Percentiles rank a stretch among this genome's conserved stretches.
Conservation (phyloP, 2,113 vertebrate species). For the Salvelinus sp. region DNA sequence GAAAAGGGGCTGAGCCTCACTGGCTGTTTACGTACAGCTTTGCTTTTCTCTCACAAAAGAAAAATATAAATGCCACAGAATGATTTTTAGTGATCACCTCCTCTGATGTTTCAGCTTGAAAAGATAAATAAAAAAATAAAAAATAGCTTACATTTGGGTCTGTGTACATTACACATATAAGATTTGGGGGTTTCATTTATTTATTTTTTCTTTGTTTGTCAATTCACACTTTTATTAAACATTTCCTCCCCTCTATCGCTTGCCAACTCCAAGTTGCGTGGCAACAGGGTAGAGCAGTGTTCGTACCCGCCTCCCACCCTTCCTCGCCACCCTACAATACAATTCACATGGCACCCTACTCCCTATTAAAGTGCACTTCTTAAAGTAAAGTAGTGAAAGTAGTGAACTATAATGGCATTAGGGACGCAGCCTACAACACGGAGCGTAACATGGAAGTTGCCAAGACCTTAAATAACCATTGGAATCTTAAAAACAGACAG, state of each 20-base stretch:
- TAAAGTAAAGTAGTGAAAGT: no score
- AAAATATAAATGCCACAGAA: slow-evolving; percentile 24
- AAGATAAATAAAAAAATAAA: slow-evolving; percentile 31
- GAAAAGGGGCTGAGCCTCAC: slow-evolving; percentile 2
- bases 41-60: slow-evolving; percentile 15
- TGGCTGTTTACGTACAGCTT: slow-evolving; percentile 3
- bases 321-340: slow-evolving; percentile 41
- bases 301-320: slow-evolving; percentile 30
- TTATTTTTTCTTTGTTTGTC: slow-evolving; percentile 16
- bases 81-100: slow-evolving; percentile 24
- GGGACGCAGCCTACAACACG: slow-evolving; percentile 26
- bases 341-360: slow-evolving; percentile 42
- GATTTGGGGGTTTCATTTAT: slow-evolving; percentile 3
- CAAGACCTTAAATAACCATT: slow-evolving; percentile 68
- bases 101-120: slow-evolving; percentile 33
- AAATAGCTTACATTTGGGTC: slow-evolving; percentile 14
- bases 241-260: slow-evolving; percentile 31
- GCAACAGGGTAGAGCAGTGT: slow-evolving; percentile 48
- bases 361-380: no score
- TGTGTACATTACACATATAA: not conserved
- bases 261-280: slow-evolving; percentile 62
- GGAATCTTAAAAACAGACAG: slow-evolving; percentile 53
- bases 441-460: slow-evolving; percentile 50
- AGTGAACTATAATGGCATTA: no score
- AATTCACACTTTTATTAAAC: slow-evolving; percentile 53